These are phyloP conservation scores for Stichopus chloronotus DNA, from an alignment of 35 echinoderm and acorn worm species.

Conservation along the genomic window DNA sequence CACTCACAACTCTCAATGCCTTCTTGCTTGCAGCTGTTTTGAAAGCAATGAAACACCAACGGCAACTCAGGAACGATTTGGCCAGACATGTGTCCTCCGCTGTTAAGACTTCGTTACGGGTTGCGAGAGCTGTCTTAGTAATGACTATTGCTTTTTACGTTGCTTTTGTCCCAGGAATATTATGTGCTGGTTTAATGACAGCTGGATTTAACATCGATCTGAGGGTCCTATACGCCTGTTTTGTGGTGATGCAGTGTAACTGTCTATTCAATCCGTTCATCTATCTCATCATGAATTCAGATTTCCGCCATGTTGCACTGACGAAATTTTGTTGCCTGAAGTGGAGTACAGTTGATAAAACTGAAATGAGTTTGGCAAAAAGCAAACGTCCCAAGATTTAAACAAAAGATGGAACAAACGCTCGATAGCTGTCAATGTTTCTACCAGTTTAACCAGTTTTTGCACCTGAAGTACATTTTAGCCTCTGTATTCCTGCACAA, in stretches of 20 bases:
- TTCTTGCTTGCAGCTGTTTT: neutral
- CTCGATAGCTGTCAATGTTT: too few relatives aligned
- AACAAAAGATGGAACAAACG: too few relatives aligned
- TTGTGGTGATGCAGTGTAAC: slow-evolving; percentile 11
- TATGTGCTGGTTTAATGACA: neutral
- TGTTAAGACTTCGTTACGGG: neutral
- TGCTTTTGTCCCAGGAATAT: neutral
- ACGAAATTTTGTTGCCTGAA: neutral
- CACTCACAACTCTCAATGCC: neutral
- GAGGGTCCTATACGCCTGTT: neutral
- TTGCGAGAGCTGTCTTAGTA: neutral
- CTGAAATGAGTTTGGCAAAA: too few relatives aligned
- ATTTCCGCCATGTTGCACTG: neutral
- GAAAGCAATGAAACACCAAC: neutral
- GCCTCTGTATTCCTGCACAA: too few relatives aligned
- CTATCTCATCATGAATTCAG: neutral
- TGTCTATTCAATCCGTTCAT: neutral
- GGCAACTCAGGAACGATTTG: neutral
- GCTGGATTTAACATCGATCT: neutral
- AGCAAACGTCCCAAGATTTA: too few relatives aligned
- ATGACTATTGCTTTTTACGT: neutral
- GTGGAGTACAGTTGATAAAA: too few relatives aligned
- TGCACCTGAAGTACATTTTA: too few relatives aligned
- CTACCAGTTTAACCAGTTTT: too few relatives aligned
- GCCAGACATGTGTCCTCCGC: neutral